Evolutionary conservation across 2,797 vertebrate species (phyloP).

Genomic region (Cottoperca gobio): DNA sequence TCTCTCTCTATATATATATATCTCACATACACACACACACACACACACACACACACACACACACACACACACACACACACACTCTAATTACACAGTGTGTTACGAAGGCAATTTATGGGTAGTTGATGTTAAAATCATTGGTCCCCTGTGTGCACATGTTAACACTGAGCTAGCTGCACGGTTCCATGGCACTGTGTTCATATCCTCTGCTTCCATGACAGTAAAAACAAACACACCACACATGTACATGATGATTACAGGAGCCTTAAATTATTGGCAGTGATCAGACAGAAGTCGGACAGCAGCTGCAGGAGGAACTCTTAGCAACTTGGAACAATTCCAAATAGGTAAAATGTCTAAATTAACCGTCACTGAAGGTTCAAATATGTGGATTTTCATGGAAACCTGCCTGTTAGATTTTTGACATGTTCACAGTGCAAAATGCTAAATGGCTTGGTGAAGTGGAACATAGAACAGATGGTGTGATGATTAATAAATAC

Average conservation of each 20-base stretch:
- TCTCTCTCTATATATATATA: too few relatives aligned
- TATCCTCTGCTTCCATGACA: constrained; percentile 1
- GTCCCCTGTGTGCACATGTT: constrained; percentile 16
- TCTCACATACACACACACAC: too few relatives aligned
- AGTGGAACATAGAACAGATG: too few relatives aligned
- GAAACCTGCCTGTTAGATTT: not conserved
- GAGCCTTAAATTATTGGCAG: not conserved
- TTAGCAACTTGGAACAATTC: too few relatives aligned
- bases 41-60: not conserved
- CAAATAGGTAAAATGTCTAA: not conserved
- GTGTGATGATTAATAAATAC: too few relatives aligned
- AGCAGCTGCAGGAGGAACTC: not conserved
- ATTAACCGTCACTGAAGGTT: not conserved
- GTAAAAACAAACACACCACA: constrained; percentile 19
- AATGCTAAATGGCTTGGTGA: too few relatives aligned
- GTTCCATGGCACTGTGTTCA: not conserved
- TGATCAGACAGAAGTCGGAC: not conserved
- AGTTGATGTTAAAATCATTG: constrained; percentile 31
- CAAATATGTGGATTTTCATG: not conserved
- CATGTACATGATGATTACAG: constrained; percentile 10
- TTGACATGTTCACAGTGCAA: too few relatives aligned
- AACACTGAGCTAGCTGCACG: not conserved
- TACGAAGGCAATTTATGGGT: constrained; percentile 24
- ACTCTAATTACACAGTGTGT: constrained; percentile 22
- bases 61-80: constrained; percentile 10